Percentiles rank a stretch among this genome's conserved stretches.
Conservation (phyloP, 2,113 vertebrate species). For the Poeciliopsis turrubarensis region DNA sequence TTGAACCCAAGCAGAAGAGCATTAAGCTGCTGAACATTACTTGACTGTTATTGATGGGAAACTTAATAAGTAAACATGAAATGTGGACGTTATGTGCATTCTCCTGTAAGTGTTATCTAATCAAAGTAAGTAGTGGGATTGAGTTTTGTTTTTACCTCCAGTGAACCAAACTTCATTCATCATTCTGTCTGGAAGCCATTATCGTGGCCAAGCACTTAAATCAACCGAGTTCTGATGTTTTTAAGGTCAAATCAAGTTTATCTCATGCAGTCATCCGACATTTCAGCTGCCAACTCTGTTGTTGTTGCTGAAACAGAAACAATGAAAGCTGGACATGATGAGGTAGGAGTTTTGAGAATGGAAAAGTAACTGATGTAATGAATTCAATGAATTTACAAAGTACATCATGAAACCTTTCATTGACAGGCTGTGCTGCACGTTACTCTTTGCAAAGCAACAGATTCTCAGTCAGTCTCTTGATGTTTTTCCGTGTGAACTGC, state of each 20-base stretch:
- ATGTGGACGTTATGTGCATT: not conserved
- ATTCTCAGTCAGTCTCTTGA: too few species aligned
- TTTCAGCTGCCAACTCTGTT: conserved; percentile 11
- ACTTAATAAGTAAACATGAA: not conserved
- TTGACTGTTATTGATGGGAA: not conserved
- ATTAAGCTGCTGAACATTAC: not conserved
- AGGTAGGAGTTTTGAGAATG: not conserved
- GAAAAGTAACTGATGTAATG: too few species aligned
- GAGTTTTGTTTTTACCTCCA: conserved; percentile 9
- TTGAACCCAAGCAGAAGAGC: not conserved
- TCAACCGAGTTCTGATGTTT: conserved; percentile 8
- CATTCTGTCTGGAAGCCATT: not conserved
- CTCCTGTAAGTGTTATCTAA: not conserved
- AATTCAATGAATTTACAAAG: too few species aligned
- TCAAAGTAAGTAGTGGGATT: not conserved
- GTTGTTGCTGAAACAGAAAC: conserved; percentile 21
- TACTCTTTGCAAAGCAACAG: too few species aligned
- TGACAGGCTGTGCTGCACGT: too few species aligned
- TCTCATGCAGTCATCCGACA: conserved; percentile 9
- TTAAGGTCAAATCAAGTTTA: conserved; percentile 38
- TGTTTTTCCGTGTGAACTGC: too few species aligned
- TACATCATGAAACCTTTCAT: too few species aligned
- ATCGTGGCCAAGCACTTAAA: not conserved
- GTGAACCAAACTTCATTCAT: conserved; percentile 18
- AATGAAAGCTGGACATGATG: not conserved